Evolutionary conservation across 1,140 invertebrate species (phyloP).

Genomic region (Zophobas morio): DNA sequence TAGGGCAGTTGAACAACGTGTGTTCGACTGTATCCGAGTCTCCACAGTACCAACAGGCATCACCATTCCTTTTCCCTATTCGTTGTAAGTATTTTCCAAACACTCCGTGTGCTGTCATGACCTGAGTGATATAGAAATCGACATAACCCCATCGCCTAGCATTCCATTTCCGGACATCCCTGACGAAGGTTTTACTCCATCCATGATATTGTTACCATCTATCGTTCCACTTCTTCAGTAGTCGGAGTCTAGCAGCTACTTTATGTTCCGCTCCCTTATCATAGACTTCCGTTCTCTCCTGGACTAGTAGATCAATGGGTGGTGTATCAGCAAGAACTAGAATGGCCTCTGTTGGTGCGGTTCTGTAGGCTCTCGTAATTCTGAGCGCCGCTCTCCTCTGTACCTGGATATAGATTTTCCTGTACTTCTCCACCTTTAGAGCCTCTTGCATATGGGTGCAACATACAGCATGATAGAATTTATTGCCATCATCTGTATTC

Average conservation of each 20-base stretch:
- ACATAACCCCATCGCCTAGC: neutral
- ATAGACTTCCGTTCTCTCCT: constrained; percentile 7
- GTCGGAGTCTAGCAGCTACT: neutral
- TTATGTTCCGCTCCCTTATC: neutral
- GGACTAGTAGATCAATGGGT: constrained; percentile 32
- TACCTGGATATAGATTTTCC: neutral
- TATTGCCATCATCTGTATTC: no score
- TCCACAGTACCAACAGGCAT: constrained; percentile 29
- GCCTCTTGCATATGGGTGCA: neutral
- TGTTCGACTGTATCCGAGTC: neutral
- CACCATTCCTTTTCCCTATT: constrained; percentile 30
- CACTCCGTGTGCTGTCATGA: constrained; percentile 47
- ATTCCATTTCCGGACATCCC: constrained; percentile 27
- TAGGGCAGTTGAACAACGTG: constrained; percentile 17
- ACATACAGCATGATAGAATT: no score
- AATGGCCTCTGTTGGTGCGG: constrained; percentile 35
- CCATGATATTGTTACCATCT: constrained; percentile 25
- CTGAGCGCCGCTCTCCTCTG: neutral
- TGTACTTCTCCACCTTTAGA: neutral
- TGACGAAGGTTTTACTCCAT: constrained; percentile 47
- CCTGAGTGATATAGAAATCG: constrained; percentile 38
- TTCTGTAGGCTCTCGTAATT: constrained; percentile 32
- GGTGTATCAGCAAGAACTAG: constrained; percentile 22
- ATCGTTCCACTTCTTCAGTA: constrained; percentile 40
- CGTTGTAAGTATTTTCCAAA: constrained; percentile 44